Percentiles rank a stretch among this genome's conserved stretches.
phyloP scores from a whole-genome alignment of 2,797 vertebrate genomes.

The Poeciliopsis paucimaculata region DNA sequence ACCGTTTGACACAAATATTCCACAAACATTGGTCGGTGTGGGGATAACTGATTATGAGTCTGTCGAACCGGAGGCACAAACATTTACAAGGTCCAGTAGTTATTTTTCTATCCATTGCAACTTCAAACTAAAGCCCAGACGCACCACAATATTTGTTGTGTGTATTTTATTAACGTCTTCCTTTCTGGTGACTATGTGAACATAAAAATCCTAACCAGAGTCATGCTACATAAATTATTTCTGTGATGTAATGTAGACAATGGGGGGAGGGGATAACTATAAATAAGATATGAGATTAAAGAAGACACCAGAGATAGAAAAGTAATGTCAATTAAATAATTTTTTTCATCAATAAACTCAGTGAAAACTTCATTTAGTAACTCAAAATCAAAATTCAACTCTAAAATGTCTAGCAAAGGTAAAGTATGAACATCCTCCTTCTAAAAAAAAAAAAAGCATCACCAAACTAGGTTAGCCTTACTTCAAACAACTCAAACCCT shows the following conservation, averaged over 20 bases:
- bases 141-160: neutral
- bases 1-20: conserved; percentile 30
- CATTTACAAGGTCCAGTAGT: conserved; percentile 4
- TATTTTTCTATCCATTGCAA: conserved; percentile 21
- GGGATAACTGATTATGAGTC: conserved; percentile 25
- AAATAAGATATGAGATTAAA: neutral
- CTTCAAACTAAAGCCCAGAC: neutral
- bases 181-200: neutral
- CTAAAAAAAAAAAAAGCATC: too few species aligned
- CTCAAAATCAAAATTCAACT: neutral
- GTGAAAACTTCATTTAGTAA: neutral
- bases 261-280: neutral
- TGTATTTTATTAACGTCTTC: neutral
- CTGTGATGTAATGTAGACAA: neutral
- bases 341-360: neutral
- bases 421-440: neutral
- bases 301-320: neutral
- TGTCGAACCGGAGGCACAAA: conserved; percentile 2
- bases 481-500: neutral
- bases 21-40: conserved; percentile 24
- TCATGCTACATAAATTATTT: neutral
- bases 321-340: neutral
- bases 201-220: too few species aligned
- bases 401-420: neutral
- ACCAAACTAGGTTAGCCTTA: neutral